Evolutionary conservation across 2,113 vertebrate genomes (phyloP).

Genomic region (Corythornis cristatus): DNA sequence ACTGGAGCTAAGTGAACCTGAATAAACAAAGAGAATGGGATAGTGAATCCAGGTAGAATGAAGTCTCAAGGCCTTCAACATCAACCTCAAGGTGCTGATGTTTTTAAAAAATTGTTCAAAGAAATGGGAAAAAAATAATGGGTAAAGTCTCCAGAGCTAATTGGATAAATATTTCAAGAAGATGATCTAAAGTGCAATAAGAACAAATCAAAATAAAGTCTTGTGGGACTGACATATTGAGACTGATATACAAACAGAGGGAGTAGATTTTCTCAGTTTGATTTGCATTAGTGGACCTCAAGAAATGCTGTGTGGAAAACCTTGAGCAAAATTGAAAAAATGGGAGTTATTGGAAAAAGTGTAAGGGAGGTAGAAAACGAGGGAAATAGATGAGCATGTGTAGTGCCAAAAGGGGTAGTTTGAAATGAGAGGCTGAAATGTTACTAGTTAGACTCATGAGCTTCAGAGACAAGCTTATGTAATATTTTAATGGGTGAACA

Average conservation of each 20-base stretch:
- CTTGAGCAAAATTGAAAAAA: not conserved
- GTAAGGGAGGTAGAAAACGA: not conserved
- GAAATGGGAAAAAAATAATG: not conserved
- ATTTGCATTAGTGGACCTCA: not conserved
- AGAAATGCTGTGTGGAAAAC: not conserved
- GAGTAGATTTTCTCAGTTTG: not conserved
- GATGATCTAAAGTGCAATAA: not conserved
- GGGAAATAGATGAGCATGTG: not conserved
- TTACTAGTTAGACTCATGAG: not conserved
- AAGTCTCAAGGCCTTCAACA: not conserved
- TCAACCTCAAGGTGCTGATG: not conserved
- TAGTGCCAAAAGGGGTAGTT: not conserved
- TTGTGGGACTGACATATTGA: not conserved
- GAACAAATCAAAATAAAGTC: not conserved
- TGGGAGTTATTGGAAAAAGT: not conserved
- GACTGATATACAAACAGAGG: not conserved
- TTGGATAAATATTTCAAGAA: not conserved
- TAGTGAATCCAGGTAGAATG: not conserved
- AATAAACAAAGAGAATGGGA: not conserved
- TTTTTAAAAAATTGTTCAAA: not conserved
- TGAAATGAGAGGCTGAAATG: not conserved
- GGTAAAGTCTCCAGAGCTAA: not conserved
- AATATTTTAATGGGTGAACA: not conserved
- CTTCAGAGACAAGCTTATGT: not conserved
- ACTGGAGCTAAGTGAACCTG: not conserved